Conservation (phyloP, 2,113 vertebrate species). For the Ranitomeya imitator region DNA sequence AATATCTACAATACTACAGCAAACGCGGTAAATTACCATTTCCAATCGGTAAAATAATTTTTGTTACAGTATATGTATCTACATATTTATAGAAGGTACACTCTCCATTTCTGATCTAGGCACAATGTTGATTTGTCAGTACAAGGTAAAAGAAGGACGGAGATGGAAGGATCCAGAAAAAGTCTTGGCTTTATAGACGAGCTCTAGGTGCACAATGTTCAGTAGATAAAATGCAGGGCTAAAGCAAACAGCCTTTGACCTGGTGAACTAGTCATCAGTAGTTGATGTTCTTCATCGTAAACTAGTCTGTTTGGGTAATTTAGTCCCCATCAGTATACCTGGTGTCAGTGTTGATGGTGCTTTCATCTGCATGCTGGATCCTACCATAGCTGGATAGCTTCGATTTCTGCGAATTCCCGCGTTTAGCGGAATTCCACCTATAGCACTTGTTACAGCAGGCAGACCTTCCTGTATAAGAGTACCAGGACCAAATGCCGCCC, state of each 20-base stretch:
- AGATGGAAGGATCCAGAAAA: conserved; percentile 60
- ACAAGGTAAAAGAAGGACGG: conserved; percentile 63
- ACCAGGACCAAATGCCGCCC: conserved; percentile 76
- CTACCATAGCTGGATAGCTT: conserved; percentile 95
- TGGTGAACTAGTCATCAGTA: conserved; percentile 1
- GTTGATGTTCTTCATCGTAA: conserved; percentile 68
- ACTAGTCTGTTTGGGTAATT: conserved; percentile 76
- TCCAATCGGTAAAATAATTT: conserved; percentile 63
- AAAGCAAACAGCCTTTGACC: neutral
- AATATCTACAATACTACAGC: conserved; percentile 61
- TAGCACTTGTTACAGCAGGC: conserved; percentile 69
- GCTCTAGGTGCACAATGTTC: neutral
- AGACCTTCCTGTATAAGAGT: conserved; percentile 70
- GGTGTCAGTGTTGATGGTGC: conserved; percentile 78
- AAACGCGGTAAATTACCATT: conserved; percentile 58
- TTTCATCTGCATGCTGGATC: conserved; percentile 97
- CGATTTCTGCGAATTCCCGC: conserved; percentile 89
- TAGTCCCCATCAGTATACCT: conserved; percentile 83
- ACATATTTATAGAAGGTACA: conserved; percentile 71
- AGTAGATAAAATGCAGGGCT: conserved; percentile 10
- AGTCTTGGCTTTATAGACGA: conserved; percentile 54
- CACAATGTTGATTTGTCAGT: conserved; percentile 80
- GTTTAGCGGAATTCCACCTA: conserved; percentile 82
- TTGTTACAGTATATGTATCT: conserved; percentile 67
- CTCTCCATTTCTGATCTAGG: conserved; percentile 70